Percentiles rank a stretch among this genome's conserved stretches.
Conservation (phyloP, 2,113 vertebrate species). For the Holacanthus passer region DNA sequence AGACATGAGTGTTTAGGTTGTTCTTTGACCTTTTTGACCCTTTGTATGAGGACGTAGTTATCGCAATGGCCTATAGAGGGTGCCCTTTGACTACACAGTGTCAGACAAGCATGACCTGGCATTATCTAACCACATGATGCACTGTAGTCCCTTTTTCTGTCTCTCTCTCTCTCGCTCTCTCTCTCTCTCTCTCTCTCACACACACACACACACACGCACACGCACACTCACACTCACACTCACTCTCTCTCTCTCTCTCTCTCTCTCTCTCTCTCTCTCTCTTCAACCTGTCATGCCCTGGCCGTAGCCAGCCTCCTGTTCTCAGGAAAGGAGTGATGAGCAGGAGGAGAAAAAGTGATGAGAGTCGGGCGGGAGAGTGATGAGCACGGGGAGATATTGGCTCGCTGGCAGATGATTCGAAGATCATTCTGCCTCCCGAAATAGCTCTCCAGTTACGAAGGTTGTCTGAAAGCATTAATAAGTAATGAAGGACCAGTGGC, state of each 20-base stretch:
- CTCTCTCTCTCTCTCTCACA: not conserved
- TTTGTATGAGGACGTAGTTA: conserved; percentile 13
- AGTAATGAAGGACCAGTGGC: conserved; percentile 58
- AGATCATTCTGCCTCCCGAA: conserved; percentile 67
- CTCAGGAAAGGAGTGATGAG: conserved; percentile 57
- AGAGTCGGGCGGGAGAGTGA: conserved; percentile 59
- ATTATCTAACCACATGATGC: conserved; percentile 31
- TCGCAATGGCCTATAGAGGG: conserved; percentile 67
- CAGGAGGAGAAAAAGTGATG: conserved; percentile 55
- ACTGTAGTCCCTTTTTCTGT: not conserved
- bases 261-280: not conserved
- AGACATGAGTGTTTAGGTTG: not conserved
- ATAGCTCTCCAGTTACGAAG: conserved; percentile 67
- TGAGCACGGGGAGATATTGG: conserved; percentile 62
- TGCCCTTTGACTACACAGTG: conserved; percentile 47
- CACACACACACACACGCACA: conserved; percentile 30
- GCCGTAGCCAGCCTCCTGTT: conserved; percentile 19
- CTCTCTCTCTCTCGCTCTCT: not conserved
- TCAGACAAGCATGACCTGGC: conserved; percentile 49
- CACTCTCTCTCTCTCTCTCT: not conserved
- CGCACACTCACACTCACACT: conserved; percentile 3
- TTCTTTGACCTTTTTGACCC: conserved; percentile 56
- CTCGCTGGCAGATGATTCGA: conserved; percentile 72
- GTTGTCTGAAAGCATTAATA: conserved; percentile 72
- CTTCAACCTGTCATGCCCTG: conserved; percentile 27